A percentile compares a stretch with the other conserved stretches of the same genome.
Evolutionary conservation across 2,113 vertebrate species (phyloP).

Genomic region (Lamprologus callipterus): DNA sequence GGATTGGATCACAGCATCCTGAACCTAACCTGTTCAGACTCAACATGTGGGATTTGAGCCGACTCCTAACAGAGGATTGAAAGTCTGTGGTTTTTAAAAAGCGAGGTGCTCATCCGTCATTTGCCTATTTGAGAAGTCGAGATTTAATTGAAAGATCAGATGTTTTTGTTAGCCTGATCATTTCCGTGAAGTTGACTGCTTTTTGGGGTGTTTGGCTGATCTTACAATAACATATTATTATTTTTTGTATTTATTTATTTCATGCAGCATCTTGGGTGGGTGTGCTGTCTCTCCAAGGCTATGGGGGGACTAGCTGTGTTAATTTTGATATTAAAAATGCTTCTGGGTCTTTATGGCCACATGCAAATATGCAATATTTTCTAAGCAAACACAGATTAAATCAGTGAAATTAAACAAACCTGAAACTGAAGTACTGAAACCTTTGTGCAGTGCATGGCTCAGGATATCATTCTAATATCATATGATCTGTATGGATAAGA

Average conservation of each 20-base stretch:
- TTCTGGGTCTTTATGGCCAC: neutral
- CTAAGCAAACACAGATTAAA: neutral
- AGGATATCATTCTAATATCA: neutral
- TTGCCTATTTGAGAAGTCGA: neutral
- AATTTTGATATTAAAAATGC: neutral
- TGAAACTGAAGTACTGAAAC: neutral
- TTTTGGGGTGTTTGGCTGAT: accelerated
- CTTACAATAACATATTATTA: accelerated
- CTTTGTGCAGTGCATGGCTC: neutral
- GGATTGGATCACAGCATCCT: neutral
- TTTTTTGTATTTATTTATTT: neutral
- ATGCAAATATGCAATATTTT: neutral
- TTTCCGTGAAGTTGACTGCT: accelerated
- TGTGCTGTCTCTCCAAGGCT: neutral
- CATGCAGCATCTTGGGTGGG: neutral
- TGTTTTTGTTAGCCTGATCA: neutral
- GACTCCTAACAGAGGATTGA: neutral
- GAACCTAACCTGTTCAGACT: neutral
- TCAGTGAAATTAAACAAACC: neutral
- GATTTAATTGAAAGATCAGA: neutral
- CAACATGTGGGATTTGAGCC: neutral
- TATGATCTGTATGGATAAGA: neutral
- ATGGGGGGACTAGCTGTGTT: neutral
- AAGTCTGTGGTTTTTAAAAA: neutral
- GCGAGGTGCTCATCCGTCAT: neutral